Evolutionary conservation across 2,113 vertebrate species (phyloP).

Genomic region (Pholis gunnellus): DNA sequence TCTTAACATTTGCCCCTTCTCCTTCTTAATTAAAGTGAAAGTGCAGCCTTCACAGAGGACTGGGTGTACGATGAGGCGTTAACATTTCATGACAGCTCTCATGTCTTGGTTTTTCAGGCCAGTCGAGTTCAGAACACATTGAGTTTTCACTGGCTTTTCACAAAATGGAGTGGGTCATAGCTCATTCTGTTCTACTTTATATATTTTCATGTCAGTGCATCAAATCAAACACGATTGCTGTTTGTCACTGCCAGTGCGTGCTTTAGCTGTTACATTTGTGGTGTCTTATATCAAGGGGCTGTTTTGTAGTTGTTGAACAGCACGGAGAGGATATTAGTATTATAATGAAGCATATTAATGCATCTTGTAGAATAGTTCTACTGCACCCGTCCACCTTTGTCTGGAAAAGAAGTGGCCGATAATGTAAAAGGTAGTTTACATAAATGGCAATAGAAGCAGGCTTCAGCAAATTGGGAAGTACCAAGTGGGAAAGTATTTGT

Average conservation of each 20-base stretch:
- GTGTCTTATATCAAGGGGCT: not conserved
- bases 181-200: not conserved
- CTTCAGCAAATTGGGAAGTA: not conserved
- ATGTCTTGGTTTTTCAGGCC: constrained; percentile 12
- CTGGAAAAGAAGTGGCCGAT: constrained; percentile 3
- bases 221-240: not conserved
- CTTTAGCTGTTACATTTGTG: not conserved
- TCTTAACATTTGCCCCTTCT: constrained; percentile 26
- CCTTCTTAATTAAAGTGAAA: constrained; percentile 30
- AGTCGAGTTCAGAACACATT: constrained; percentile 4
- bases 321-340: not conserved
- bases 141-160: constrained; percentile 4
- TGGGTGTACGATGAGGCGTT: constrained; percentile 21
- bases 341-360: not conserved
- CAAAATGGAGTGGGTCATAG: not conserved
- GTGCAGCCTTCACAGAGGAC: constrained; percentile 5
- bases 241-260: not conserved
- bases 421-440: not conserved
- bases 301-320: not conserved
- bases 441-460: not conserved
- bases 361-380: not conserved
- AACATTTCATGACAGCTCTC: constrained; percentile 26
- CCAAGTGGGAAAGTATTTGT: not conserved
- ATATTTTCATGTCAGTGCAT: constrained; percentile 7
- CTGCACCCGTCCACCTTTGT: not conserved